phyloP scores from a whole-genome alignment of 2,888 invertebrate species.

The Eristalinus sepulchralis region DNA sequence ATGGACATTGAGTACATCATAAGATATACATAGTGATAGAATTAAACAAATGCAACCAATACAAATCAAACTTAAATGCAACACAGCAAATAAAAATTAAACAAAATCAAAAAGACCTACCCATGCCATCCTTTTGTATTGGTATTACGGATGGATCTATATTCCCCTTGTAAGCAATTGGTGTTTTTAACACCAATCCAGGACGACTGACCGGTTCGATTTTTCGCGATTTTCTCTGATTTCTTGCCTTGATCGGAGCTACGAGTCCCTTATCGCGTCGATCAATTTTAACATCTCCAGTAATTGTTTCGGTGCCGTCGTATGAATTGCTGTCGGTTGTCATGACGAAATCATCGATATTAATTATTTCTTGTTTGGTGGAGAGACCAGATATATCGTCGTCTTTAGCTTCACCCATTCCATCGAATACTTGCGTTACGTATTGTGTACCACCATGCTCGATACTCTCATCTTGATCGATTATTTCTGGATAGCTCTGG shows the following conservation, averaged over 20 bases:
- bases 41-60: conserved; percentile 40
- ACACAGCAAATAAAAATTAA: conserved; percentile 55
- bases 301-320: conserved; percentile 78
- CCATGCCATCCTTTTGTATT: conserved; percentile 93
- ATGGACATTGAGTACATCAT: not conserved
- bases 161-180: conserved; percentile 89
- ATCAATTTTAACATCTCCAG: conserved; percentile 74
- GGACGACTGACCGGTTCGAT: conserved; percentile 89
- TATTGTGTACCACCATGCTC: conserved; percentile 68
- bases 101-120: conserved; percentile 82
- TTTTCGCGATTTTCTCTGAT: conserved; percentile 82
- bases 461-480: conserved; percentile 75
- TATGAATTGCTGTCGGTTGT: conserved; percentile 80
- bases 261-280: conserved; percentile 37
- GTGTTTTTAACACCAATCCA: conserved; percentile 88
- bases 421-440: conserved; percentile 72
- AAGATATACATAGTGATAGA: conserved; percentile 1
- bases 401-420: conserved; percentile 72
- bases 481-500: conserved; percentile 78
- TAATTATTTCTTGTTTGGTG: conserved; percentile 79
- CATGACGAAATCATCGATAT: conserved; percentile 81
- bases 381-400: conserved; percentile 76
- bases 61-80: conserved; percentile 55
- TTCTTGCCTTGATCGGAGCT: conserved; percentile 71
- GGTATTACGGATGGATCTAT: conserved; percentile 93